Base-by-base conservation (phyloP, 2,888 invertebrate species). In the Eupithecia vulgata region DNA sequence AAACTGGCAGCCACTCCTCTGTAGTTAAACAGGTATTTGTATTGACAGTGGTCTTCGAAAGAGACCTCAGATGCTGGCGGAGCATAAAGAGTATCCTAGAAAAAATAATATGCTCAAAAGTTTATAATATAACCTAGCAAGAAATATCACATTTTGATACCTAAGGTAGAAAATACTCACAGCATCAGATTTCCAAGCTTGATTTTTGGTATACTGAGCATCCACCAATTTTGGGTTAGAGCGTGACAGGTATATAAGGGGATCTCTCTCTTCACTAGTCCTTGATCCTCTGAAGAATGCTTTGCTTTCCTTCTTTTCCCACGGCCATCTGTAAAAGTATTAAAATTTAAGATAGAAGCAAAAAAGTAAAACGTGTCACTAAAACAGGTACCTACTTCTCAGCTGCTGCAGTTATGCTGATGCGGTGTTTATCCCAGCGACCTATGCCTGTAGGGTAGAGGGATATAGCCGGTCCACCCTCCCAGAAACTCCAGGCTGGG, bases 401-500 rank as follows among this genome's bases (percentile, higher is more conserved):
- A 12, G 96, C 95, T 42, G 96, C 96, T 80, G 94, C 91, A 67
- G 96, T 95, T 73, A 99, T 95, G 12, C 96, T 95, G 74, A 95
- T 92, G 72, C 98, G 95, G 86, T 97, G 97, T 80, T 96, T 89
- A 89, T 99, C 99, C 99, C 99, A 99, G 61, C 98, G 95, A 0
- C 99, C 99, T 78, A 99, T 96, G 30, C 99, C 99, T 70, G 96
- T 97, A 0, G 99, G 99, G 92, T 99, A 99, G 13, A 99, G 92
- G 52, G 97, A 96, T 81, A 99, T 99, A 0, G 99, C 99, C 17
- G 99, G 99, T 0, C 99, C 99, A 37, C 99, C 99, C 91, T 98
- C 98, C 99, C 99, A 99, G 90, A 99, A 99, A 59, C 98, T 97
- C 99, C 99, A 99, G 0, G 99, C 98, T 1, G 99, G 99, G 88